Conservation (phyloP, 2,797 vertebrate species). For the Leucoraja ocellata region DNA sequence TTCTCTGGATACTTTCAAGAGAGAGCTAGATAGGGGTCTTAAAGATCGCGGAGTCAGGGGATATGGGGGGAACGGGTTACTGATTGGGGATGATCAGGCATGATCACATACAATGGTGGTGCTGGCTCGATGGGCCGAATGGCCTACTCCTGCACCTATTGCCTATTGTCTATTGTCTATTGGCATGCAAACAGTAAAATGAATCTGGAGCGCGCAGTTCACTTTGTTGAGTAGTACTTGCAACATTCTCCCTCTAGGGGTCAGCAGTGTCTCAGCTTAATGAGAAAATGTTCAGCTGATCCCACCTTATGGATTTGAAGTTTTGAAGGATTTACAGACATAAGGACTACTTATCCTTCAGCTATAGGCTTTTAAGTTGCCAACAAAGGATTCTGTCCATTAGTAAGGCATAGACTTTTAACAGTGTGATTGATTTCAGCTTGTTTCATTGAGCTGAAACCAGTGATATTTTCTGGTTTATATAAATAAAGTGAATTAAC, state of each 20-base stretch:
- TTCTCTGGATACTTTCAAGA: no score
- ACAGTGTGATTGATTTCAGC: background rate
- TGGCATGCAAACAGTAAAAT: no score
- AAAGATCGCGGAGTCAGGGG: no score
- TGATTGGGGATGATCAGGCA: no score
- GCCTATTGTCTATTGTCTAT: no score
- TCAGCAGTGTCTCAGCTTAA: conserved; percentile 13
- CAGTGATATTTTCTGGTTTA: background rate
- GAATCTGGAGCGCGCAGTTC: no score
- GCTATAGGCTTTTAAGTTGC: background rate
- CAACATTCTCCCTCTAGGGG: background rate
- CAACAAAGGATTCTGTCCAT: background rate
- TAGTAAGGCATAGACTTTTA: background rate
- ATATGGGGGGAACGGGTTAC: no score
- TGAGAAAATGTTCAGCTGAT: background rate
- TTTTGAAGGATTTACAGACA: background rate
- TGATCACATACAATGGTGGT: no score
- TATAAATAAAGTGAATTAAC: background rate
- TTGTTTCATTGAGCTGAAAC: background rate
- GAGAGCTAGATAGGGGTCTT: no score
- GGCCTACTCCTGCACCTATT: no score
- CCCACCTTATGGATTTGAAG: background rate
- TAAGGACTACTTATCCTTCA: background rate
- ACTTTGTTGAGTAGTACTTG: background rate
- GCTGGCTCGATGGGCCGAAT: no score